Conservation (phyloP, 1,140 invertebrate species). For the Eubasilissa regina region DNA sequence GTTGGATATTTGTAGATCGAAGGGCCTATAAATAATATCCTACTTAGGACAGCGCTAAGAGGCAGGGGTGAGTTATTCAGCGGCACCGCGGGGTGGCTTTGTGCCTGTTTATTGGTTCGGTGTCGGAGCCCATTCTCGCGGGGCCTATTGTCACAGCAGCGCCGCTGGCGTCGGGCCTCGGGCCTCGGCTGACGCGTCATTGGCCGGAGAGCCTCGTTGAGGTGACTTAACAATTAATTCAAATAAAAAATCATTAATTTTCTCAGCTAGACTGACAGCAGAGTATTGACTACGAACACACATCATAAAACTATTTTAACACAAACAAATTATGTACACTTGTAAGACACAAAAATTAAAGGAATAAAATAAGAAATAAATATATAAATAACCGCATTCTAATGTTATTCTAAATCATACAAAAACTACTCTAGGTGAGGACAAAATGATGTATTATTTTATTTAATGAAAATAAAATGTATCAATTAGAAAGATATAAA, state of each 20-base stretch:
- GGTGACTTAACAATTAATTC: conserved; percentile 8
- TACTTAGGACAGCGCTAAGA: conserved; percentile 35
- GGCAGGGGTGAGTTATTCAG: conserved; percentile 47
- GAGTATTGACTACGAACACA: too few species aligned
- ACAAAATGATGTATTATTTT: too few species aligned
- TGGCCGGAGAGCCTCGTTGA: conserved; percentile 6
- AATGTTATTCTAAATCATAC: too few species aligned
- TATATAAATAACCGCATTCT: too few species aligned
- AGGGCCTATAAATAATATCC: conserved; percentile 53
- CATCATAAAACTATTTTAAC: too few species aligned
- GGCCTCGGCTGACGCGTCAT: background rate
- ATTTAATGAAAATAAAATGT: too few species aligned
- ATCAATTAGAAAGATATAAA: too few species aligned
- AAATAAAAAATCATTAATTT: background rate
- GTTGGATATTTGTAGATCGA: conserved; percentile 4
- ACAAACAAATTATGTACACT: too few species aligned
- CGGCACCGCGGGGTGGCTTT: conserved; percentile 56
- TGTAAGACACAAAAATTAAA: too few species aligned
- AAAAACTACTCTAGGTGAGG: too few species aligned
- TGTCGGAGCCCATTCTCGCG: conserved; percentile 42
- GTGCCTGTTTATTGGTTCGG: conserved; percentile 55
- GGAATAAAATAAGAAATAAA: too few species aligned
- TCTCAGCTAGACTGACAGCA: too few species aligned
- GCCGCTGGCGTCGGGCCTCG: background rate
- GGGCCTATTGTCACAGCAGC: background rate